Conservation (phyloP, 2,113 vertebrate genomes). For the Cyrtonyx montezumae region DNA sequence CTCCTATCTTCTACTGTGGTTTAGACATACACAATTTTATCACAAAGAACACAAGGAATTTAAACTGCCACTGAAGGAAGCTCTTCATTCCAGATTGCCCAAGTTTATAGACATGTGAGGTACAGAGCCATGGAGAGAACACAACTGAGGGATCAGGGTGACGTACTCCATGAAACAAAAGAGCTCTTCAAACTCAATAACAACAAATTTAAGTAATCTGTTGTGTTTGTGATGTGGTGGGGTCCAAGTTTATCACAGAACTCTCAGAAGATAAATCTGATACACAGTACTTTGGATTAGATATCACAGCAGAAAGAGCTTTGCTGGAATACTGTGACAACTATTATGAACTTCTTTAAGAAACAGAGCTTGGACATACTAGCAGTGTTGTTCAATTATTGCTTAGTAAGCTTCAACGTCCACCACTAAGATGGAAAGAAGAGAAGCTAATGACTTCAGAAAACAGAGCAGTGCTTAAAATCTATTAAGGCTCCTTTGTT, state of each 20-base stretch:
- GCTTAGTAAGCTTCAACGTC: background rate
- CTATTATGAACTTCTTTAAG: slow-evolving; percentile 55
- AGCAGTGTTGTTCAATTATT: background rate
- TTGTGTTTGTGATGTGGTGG: slow-evolving; percentile 29
- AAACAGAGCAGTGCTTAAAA: background rate
- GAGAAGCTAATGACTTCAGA: background rate
- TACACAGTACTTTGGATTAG: slow-evolving; percentile 67
- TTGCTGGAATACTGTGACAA: slow-evolving; percentile 29
- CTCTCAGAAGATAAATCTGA: slow-evolving; percentile 67
- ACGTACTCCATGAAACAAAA: slow-evolving; percentile 16
- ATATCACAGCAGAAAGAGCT: slow-evolving; percentile 48
- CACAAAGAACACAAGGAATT: background rate
- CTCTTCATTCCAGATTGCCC: background rate
- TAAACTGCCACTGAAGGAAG: background rate
- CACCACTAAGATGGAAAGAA: background rate
- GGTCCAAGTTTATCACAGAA: slow-evolving; percentile 57
- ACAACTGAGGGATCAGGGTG: background rate
- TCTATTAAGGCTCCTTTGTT: fast-evolving
- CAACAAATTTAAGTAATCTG: slow-evolving; percentile 47
- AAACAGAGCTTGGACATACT: slow-evolving; percentile 23
- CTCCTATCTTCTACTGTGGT: background rate
- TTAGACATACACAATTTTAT: background rate
- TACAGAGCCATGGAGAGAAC: background rate
- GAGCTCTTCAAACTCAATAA: slow-evolving; percentile 50
- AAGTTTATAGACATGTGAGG: background rate